phyloP scores from a whole-genome alignment of 2,113 vertebrate species.

The Bubalus kerabau region DNA sequence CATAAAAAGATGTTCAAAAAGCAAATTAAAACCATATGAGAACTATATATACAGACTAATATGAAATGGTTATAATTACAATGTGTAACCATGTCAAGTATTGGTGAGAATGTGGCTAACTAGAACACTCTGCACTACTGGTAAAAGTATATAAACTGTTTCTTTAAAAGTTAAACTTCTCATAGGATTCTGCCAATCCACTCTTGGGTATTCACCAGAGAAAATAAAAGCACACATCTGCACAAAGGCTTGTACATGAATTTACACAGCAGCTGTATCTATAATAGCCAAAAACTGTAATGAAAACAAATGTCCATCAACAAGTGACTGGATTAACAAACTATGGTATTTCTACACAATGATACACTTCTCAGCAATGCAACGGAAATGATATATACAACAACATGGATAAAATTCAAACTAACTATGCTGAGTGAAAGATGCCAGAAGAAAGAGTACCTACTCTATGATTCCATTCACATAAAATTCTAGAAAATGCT shows the following conservation, averaged over 20 bases:
- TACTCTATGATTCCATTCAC: neutral
- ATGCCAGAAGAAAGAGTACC: neutral
- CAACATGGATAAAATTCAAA: neutral
- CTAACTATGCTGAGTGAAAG: slow-evolving; percentile 9
- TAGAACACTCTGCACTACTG: neutral
- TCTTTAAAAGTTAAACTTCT: neutral
- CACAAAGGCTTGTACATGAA: neutral
- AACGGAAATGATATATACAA: neutral
- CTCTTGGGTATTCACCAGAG: neutral
- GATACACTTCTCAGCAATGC: neutral
- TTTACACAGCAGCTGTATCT: neutral
- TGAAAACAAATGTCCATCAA: neutral
- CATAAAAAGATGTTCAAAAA: neutral
- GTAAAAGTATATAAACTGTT: neutral
- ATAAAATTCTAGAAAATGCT: slow-evolving; percentile 3
- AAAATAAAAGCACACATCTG: neutral
- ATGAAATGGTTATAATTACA: neutral
- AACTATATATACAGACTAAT: neutral
- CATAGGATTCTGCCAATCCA: neutral
- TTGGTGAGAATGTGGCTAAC: neutral
- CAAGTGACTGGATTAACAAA: neutral
- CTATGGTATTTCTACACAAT: neutral
- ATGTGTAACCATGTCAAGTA: neutral
- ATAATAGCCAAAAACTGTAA: neutral
- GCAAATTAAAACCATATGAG: neutral